Evolutionary conservation across 2,888 invertebrate genomes (phyloP), one percentile per base, ranked within the genome.

Genomic region (Caenorhabditis doughertyi): DNA sequence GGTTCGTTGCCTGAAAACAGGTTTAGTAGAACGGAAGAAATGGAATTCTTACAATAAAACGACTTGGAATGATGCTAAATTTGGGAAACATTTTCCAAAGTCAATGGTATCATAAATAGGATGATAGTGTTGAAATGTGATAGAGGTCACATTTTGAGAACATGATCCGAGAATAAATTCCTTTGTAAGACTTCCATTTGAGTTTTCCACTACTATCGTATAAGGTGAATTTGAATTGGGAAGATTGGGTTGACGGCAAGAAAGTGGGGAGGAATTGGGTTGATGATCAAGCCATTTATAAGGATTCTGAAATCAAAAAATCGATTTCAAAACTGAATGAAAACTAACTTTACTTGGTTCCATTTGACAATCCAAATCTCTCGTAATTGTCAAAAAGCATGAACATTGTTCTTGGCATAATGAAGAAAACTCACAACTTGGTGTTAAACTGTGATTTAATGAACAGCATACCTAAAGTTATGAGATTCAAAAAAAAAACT

Each of bases 341-440:
- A 9, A 35, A 35, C 7, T 35, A 35, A 35, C 35, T n/a, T n/a
- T n/a, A 35, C 18, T 21, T 7, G 4, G 23, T 7, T 35, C 44
- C 13, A 55, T 0, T 13, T 44, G 29, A 42, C 84, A 84, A 13
- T 62, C 35, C 18, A 84, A 58, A 73, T 80, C 73, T 23, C 62
- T 25, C 0, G 82, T 62, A n/a, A 84, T 56, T 8, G 81, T 76
- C 23, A 83, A 49, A 42, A 83, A 87, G 47, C 80, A 83, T 5
- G 85, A 82, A 27, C 84, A 81, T 18, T 44, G 18, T n/a, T 80
- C 81, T 27, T 74, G 64, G 55, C 87, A 87, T 32, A 86, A 65
- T 0, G 83, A 72, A 8, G 85, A 80, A 47, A 80, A 87, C 74
- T 87, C 85, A 79, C 87, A 87, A 27, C 83, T 84, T 13, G 79